phyloP scores from a whole-genome alignment of 2,888 invertebrate genomes.

The Anthophora plumipes region DNA sequence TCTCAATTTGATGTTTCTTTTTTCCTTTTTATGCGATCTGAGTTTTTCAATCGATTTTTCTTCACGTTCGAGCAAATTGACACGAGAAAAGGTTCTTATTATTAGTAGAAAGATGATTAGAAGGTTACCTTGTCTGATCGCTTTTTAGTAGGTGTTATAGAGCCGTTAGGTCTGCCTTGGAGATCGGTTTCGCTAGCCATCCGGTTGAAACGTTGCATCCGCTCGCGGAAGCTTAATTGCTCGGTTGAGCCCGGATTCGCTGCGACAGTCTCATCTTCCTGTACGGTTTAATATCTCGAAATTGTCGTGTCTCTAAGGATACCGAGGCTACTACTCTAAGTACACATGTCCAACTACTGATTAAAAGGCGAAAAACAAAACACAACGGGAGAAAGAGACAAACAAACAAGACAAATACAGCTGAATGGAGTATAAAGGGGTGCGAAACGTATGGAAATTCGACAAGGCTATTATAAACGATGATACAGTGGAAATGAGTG shows the following conservation, averaged over 20 bases:
- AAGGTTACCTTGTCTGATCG: slow-evolving; percentile 88
- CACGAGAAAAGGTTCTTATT: slow-evolving; percentile 21
- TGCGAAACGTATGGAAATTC: background rate
- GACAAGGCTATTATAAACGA: background rate
- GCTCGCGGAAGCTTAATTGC: slow-evolving; percentile 94
- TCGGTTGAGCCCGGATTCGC: slow-evolving; percentile 81
- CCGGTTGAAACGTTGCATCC: slow-evolving; percentile 96
- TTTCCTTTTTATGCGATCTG: too few species aligned
- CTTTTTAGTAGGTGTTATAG: slow-evolving; percentile 84
- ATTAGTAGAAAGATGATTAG: slow-evolving; percentile 13
- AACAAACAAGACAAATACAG: background rate
- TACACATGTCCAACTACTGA: slow-evolving; percentile 47
- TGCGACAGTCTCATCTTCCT: slow-evolving; percentile 80
- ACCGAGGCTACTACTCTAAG: slow-evolving; percentile 6
- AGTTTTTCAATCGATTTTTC: too few species aligned
- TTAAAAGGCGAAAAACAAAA: slow-evolving; percentile 3
- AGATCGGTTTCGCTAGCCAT: slow-evolving; percentile 92
- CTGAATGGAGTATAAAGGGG: background rate
- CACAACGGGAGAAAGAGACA: background rate
- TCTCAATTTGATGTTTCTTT: too few species aligned
- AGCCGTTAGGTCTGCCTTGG: slow-evolving; percentile 77
- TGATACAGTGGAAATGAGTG: background rate
- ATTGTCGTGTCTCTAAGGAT: slow-evolving; percentile 34
- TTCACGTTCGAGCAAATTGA: too few species aligned
- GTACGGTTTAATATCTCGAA: slow-evolving; percentile 69